Conservation (phyloP, 2,888 invertebrate genomes). For the Lasioglossum villosulum region DNA sequence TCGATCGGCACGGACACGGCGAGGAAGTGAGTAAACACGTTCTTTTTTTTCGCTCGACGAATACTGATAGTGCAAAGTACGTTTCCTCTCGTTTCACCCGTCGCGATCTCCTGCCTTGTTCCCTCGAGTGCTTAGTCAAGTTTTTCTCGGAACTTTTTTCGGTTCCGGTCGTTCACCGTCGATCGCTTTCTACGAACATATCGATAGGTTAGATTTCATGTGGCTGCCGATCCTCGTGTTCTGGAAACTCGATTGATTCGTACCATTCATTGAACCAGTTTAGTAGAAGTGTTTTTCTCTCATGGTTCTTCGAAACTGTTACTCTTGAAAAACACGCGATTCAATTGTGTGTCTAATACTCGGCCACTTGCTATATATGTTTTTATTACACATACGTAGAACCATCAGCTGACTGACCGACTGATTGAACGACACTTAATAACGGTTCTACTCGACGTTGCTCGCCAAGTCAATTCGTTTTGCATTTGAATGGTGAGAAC, state of each 20-base stretch:
- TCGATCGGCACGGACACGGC: slow-evolving; percentile 46
- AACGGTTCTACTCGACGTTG: slow-evolving; percentile 31
- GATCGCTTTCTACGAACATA: not conserved
- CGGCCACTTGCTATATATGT: not conserved
- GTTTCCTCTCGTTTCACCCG: slow-evolving; percentile 8
- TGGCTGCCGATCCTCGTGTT: slow-evolving; percentile 7
- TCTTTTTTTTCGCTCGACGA: slow-evolving; percentile 32
- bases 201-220: slow-evolving; percentile 46
- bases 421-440: not conserved
- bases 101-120: not conserved
- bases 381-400: slow-evolving; percentile 4
- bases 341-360: slow-evolving; percentile 49
- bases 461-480: slow-evolving; percentile 23
- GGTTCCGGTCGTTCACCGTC: not conserved
- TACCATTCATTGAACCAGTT: slow-evolving; percentile 13
- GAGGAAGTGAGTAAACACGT: slow-evolving; percentile 74
- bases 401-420: slow-evolving; percentile 36
- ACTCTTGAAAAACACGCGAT: slow-evolving; percentile 18
- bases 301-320: not conserved
- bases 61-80: slow-evolving; percentile 52
- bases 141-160: not conserved
- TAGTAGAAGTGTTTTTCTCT: slow-evolving; percentile 3
- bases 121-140: not conserved
- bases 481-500: slow-evolving; percentile 13
- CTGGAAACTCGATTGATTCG: slow-evolving; percentile 8